Conservation (phyloP, 2,888 invertebrate genomes). For the Drepana falcataria region DNA sequence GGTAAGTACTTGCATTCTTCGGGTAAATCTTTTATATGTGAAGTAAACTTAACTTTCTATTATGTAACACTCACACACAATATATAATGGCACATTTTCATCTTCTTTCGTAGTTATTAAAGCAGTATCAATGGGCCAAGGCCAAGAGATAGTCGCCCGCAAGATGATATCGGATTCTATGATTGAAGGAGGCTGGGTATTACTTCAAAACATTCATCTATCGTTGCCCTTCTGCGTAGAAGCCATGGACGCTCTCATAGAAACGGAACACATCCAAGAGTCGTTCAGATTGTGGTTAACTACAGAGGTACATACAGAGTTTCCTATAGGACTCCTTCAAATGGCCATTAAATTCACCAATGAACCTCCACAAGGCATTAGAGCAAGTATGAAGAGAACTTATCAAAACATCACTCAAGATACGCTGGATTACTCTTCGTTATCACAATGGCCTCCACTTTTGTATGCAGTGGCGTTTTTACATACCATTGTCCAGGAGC, state of each 20-base stretch:
- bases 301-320: slow-evolving; percentile 94
- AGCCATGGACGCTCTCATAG: slow-evolving; percentile 92
- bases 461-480: slow-evolving; percentile 96
- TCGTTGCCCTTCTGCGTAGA: slow-evolving; percentile 96
- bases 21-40: neutral
- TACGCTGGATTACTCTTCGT: slow-evolving; percentile 93
- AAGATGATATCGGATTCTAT: slow-evolving; percentile 89
- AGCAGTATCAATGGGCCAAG: slow-evolving; percentile 98
- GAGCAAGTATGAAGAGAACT: slow-evolving; percentile 94
- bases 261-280: slow-evolving; percentile 89
- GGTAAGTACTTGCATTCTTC: slow-evolving; percentile 72
- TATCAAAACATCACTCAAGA: slow-evolving; percentile 94
- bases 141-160: slow-evolving; percentile 92
- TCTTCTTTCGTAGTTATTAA: slow-evolving; percentile 79
- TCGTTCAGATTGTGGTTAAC: slow-evolving; percentile 95
- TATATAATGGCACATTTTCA: neutral
- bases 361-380: slow-evolving; percentile 96
- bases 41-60: neutral
- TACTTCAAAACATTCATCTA: slow-evolving; percentile 97
- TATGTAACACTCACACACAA: neutral
- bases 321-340: slow-evolving; percentile 92
- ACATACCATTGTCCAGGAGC: slow-evolving; percentile 96
- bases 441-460: slow-evolving; percentile 95
- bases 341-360: slow-evolving; percentile 98
- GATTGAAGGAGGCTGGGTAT: slow-evolving; percentile 92